Percentiles rank a stretch among this genome's conserved stretches.
These are phyloP conservation scores for Unio pictorum DNA, from an alignment of 2,888 invertebrate species.

Conservation along the genomic window DNA sequence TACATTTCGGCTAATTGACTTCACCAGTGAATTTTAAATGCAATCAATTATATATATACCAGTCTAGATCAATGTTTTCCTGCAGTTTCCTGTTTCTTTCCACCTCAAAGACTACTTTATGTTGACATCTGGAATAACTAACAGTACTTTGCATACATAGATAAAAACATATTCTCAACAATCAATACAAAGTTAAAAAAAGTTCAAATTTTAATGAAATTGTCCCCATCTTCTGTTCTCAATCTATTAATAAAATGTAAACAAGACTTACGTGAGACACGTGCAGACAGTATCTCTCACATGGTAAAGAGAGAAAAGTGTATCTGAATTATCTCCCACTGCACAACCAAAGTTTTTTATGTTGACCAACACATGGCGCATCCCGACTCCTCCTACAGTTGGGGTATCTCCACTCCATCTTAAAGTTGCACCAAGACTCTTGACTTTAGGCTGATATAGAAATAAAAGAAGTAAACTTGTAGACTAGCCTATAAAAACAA, in stretches of 20 bases:
- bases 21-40: too few relatives aligned
- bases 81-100: too few relatives aligned
- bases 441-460: neutral
- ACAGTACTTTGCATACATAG: too few relatives aligned
- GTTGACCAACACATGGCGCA: slow-evolving; percentile 88
- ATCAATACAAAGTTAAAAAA: too few relatives aligned
- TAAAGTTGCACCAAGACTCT: neutral
- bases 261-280: slow-evolving; percentile 74
- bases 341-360: slow-evolving; percentile 91
- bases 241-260: slow-evolving; percentile 1
- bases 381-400: slow-evolving; percentile 69
- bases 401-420: slow-evolving; percentile 13
- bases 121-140: too few relatives aligned
- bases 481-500: too few relatives aligned
- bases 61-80: too few relatives aligned
- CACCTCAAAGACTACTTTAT: too few relatives aligned
- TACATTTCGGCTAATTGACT: too few relatives aligned
- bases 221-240: neutral
- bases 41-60: too few relatives aligned
- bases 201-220: too few relatives aligned
- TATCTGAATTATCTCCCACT: slow-evolving; percentile 89
- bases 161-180: too few relatives aligned
- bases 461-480: neutral
- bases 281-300: slow-evolving; percentile 81
- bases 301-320: slow-evolving; percentile 90